A percentile compares a stretch with the other conserved stretches of the same genome.
Evolutionary conservation across 2,888 invertebrate species (phyloP).

Genomic region (Acheta domesticus): DNA sequence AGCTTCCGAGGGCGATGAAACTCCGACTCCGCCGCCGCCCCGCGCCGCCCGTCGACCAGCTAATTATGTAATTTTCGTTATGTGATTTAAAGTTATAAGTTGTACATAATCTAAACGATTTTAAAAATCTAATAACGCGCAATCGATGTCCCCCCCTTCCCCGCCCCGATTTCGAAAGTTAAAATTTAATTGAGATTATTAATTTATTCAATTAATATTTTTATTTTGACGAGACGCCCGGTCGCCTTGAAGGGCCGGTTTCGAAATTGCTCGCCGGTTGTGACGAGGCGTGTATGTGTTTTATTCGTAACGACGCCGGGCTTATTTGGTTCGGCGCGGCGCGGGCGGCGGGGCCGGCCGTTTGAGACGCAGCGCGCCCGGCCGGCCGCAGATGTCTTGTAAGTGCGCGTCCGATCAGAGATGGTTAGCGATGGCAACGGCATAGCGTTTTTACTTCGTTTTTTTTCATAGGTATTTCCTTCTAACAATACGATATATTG

Average conservation of each 20-base stretch:
- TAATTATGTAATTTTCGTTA: slow-evolving; percentile 11
- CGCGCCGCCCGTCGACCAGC: background rate
- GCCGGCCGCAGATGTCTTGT: too few species aligned
- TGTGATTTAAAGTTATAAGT: background rate
- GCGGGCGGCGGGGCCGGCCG: too few species aligned
- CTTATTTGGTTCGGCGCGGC: background rate
- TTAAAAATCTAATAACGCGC: slow-evolving; percentile 11
- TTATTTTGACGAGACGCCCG: background rate
- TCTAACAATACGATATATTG: too few species aligned
- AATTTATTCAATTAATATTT: slow-evolving; percentile 18
- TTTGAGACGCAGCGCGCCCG: too few species aligned
- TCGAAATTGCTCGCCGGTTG: background rate
- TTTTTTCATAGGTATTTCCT: too few species aligned
- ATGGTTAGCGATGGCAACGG: too few species aligned
- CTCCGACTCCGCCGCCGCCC: background rate
- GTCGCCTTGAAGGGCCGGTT: background rate
- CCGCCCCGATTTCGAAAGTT: background rate
- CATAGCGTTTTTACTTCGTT: too few species aligned
- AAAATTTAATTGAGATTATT: slow-evolving; percentile 2
- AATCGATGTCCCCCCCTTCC: background rate
- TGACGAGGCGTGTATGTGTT: slow-evolving; percentile 18
- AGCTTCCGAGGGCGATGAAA: slow-evolving; percentile 18
- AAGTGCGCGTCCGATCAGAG: too few species aligned
- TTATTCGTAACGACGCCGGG: background rate
- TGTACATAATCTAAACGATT: slow-evolving; percentile 18